Evolutionary conservation across 2,888 invertebrate genomes (phyloP), one percentile per base, ranked within the genome.

Genomic region (Cephus pygmeus): DNA sequence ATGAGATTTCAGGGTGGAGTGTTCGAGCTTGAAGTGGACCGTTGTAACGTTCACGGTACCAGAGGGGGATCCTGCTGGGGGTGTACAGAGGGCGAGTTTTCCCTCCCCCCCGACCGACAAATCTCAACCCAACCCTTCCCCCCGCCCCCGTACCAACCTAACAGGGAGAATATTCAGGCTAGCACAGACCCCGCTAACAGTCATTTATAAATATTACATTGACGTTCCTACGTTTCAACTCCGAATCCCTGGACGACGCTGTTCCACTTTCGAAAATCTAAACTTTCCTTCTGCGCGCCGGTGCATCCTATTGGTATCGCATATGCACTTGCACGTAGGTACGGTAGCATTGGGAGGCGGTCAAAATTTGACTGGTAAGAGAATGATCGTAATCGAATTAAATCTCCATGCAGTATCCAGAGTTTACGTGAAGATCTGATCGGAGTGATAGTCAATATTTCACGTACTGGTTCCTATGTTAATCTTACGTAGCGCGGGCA

Each of bases 1-100:
- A 91, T 90, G 91, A 91, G 91, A 90, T 91, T 91, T 90, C 87
- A 86, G 87, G 87, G 86, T 82, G 85, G 85, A 81, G 88, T 88
- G 87, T 89, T 89, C 88, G 88, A 88, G 88, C 71, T 83, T 85
- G 87, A 88, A 88, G 86, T 85, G 80, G 73, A 77, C 73, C 31
- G 69, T 69, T 73, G 34, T 73, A 30, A 33, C 69, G 15, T 69
- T 56, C 56, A 56, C 56, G 23, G 56, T 56, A 56, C 56, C 56
- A 56, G 56, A 56, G 15, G 56, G 56, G 56, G 23, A 56, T 56
- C 56, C 56, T 56, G 56, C 56, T 56, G 56, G 56, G 56, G 23
- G 56, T 56, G 56, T 56, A 9, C 23, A 23, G 56, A 56, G 56
- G 56, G 56, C 6, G 56, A 23, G 1, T 56, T 23, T 23, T 23